These are phyloP conservation scores for Myotis yumanensis DNA, from an alignment of 2,113 vertebrate species.

Conservation along the genomic window DNA sequence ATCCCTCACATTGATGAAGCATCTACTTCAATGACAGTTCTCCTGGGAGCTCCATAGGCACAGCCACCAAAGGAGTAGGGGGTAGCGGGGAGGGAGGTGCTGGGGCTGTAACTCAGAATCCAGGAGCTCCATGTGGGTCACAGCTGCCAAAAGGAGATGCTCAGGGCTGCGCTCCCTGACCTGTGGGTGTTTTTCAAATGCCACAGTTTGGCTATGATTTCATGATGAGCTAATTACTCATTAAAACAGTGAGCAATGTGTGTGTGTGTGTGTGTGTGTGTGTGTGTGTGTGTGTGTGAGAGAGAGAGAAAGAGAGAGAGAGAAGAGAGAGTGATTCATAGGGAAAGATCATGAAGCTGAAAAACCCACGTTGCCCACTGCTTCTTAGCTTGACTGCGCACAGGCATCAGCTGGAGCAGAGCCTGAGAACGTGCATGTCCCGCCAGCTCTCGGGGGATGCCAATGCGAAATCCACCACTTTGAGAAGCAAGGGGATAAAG, in stretches of 20 bases:
- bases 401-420: neutral
- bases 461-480: neutral
- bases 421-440: neutral
- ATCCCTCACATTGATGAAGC: accelerated
- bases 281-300: neutral
- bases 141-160: neutral
- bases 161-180: neutral
- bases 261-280: too few species aligned
- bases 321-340: neutral
- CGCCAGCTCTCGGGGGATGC: neutral
- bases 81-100: neutral
- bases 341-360: neutral
- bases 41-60: neutral
- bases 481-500: neutral
- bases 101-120: neutral
- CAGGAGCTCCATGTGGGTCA: too few species aligned
- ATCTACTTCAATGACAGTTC: accelerated
- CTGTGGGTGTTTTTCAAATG: neutral
- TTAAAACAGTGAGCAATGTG: neutral
- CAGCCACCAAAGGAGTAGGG: neutral
- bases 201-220: neutral
- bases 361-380: neutral
- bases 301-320: neutral
- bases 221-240: neutral
- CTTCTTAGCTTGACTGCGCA: neutral